These are phyloP conservation scores for Vidua chalybeata DNA, from an alignment of 2,113 vertebrate genomes.

Conservation along the genomic window DNA sequence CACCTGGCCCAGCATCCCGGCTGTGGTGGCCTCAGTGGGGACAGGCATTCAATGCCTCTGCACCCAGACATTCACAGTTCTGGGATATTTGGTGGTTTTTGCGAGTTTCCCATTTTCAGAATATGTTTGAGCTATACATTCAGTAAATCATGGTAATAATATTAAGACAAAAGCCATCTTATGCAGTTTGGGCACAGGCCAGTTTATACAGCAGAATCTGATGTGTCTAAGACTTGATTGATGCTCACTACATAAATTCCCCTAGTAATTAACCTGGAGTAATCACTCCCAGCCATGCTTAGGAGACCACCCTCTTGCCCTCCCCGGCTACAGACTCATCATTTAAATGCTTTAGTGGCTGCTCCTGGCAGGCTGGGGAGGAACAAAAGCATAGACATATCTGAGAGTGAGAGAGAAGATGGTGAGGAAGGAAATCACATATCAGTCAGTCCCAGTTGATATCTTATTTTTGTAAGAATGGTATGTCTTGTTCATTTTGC, in stretches of 20 bases:
- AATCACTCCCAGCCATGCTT: slow-evolving; percentile 16
- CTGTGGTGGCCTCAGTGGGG: not conserved
- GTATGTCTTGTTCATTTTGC: not conserved
- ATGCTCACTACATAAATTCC: slow-evolving; percentile 11
- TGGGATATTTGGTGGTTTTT: not conserved
- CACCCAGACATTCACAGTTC: not conserved
- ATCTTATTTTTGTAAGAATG: not conserved
- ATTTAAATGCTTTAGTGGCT: slow-evolving; percentile 30
- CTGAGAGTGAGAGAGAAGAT: not conserved
- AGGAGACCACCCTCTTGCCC: slow-evolving; percentile 16
- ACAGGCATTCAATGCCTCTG: not conserved
- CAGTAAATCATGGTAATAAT: not conserved
- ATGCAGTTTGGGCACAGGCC: not conserved
- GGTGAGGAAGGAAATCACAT: not conserved
- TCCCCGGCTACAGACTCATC: not conserved
- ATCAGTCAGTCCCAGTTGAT: not conserved
- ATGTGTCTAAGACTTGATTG: slow-evolving; percentile 21
- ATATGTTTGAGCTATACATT: not conserved
- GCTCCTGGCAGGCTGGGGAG: not conserved
- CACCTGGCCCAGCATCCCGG: not conserved
- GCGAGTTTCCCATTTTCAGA: not conserved
- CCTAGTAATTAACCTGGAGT: slow-evolving; percentile 42
- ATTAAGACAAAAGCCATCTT: slow-evolving; percentile 2
- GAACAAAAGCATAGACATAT: not conserved
- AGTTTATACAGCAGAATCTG: slow-evolving; percentile 7